phyloP scores from a whole-genome alignment of 2,888 invertebrate species.

The Dryadula phaetusa region DNA sequence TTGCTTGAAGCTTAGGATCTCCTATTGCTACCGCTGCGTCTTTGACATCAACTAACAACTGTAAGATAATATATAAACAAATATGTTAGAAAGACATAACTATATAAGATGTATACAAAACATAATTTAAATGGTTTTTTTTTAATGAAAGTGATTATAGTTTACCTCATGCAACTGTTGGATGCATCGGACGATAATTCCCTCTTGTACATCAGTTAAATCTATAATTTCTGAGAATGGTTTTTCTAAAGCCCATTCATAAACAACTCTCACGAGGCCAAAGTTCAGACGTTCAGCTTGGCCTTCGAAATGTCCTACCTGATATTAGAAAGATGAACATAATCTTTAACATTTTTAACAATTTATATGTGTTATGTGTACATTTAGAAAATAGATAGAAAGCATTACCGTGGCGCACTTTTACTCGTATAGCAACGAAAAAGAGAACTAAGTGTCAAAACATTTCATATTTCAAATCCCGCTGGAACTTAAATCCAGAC shows the following conservation, averaged over 20 bases:
- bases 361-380: no score
- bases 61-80: slow-evolving; percentile 36
- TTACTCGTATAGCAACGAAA: no score
- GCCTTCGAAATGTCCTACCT: slow-evolving; percentile 78
- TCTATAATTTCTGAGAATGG: slow-evolving; percentile 97
- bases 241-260: slow-evolving; percentile 97
- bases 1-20: slow-evolving; percentile 94
- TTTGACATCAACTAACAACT: slow-evolving; percentile 89
- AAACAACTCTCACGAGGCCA: slow-evolving; percentile 96
- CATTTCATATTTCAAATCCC: no score
- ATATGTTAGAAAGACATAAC: no score
- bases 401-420: no score
- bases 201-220: slow-evolving; percentile 97
- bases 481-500: no score
- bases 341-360: not conserved
- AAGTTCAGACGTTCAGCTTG: slow-evolving; percentile 87
- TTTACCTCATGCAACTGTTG: slow-evolving; percentile 96
- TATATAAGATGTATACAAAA: no score
- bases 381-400: no score
- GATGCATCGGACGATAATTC: slow-evolving; percentile 98
- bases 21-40: slow-evolving; percentile 97
- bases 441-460: no score
- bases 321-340: slow-evolving; percentile 12
- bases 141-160: not conserved
- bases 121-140: no score